These are phyloP conservation scores for Lamellibrachia luymesi DNA, from an alignment of 1,140 invertebrate genomes.

Conservation along the genomic window DNA sequence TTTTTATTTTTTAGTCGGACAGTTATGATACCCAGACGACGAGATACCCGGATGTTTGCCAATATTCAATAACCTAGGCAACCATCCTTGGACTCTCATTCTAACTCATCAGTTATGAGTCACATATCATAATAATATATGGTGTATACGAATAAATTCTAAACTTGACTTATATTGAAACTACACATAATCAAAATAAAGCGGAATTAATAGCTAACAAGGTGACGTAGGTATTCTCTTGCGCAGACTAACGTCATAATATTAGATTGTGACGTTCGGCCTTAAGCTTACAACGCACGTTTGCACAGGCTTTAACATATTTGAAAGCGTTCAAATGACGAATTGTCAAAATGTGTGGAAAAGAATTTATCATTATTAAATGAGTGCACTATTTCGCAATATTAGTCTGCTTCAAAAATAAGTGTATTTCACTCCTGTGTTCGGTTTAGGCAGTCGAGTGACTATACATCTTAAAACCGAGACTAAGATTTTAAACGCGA, in stretches of 20 bases:
- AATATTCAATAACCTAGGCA: too few relatives aligned
- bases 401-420: background rate
- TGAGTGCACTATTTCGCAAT: background rate
- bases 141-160: too few relatives aligned
- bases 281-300: background rate
- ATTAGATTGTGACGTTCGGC: background rate
- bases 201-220: too few relatives aligned
- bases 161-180: too few relatives aligned
- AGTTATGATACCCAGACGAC: too few relatives aligned
- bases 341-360: background rate
- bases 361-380: background rate
- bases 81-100: too few relatives aligned
- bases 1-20: too few relatives aligned
- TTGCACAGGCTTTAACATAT: background rate
- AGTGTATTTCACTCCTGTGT: background rate
- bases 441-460: background rate
- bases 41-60: too few relatives aligned
- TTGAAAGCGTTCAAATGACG: background rate
- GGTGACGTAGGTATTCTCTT: too few relatives aligned
- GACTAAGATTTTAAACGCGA: background rate
- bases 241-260: background rate
- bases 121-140: too few relatives aligned
- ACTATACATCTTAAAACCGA: background rate
- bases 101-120: too few relatives aligned
- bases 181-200: too few relatives aligned